Evolutionary conservation across 2,888 invertebrate species (phyloP), one percentile per base, ranked within the genome.

Genomic region (Drosophila atroscutellata): DNA sequence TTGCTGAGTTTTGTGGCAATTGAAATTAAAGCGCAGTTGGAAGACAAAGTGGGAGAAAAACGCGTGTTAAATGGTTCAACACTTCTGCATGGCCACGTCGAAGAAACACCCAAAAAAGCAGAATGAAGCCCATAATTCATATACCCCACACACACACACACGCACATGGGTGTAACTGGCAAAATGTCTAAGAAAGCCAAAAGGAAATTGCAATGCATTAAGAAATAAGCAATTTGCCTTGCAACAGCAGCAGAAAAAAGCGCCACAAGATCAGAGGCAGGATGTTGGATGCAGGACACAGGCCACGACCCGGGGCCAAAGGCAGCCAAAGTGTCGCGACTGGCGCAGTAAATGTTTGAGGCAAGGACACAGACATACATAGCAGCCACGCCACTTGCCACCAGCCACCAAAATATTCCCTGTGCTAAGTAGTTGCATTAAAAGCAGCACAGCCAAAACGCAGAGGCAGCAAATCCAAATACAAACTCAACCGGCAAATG

Each of bases 1-100:
- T 20, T 15, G 36, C 54, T 15, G 11, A 4, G 6, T 45, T 45
- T 24, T 18, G 6, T 26, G 11, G 13, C 32, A 42, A 32, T 32
- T 26, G 6, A 47, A 66, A 63, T 58, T 81, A 32, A 78, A 78
- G 50, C 26, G 5, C 50, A 65, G 66, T 66, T 54, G 61, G 54
- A 64, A 64, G 42, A 37, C 66, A 39, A 11, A 62, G 24, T 58
- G 56, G 59, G 50, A 52, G 52, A 75, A 89, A 88, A 86, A 77
- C 58, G 76, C 88, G 90, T 82, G 84, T 77, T 90, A 89, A 87
- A 89, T 90, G 72, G 83, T 87, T 87, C 90, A 89, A 85, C 87
- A 87, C 87, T 87, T 87, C 87, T 89, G 90, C 90, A 60, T 90
- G 89, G 84, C 47, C 78, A 80, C 80, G 69, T 63, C 71, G 72